A percentile compares a stretch with the other conserved stretches of the same genome.
phyloP scores from a whole-genome alignment of 2,797 vertebrate genomes.

The Artibeus jamaicensis region DNA sequence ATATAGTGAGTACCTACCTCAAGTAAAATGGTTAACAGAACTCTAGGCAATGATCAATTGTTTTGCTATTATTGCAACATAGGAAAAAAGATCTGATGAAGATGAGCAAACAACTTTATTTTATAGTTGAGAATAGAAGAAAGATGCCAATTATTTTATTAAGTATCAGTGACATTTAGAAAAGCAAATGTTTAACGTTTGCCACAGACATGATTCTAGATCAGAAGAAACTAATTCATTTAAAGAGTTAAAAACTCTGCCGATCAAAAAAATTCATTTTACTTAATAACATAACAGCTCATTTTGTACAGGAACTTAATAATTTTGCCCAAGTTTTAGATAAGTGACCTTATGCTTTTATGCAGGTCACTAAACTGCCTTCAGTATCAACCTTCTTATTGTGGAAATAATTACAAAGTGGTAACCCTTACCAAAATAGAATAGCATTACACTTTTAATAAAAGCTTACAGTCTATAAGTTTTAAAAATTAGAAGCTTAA shows the following conservation, averaged over 20 bases:
- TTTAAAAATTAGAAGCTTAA: background rate
- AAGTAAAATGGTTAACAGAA: background rate
- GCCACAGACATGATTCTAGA: background rate
- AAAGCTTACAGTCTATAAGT: background rate
- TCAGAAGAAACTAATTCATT: background rate
- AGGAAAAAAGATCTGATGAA: background rate
- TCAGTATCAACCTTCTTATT: background rate
- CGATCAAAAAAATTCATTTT: constrained; percentile 32
- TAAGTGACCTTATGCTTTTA: background rate
- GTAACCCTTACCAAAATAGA: background rate
- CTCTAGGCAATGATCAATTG: background rate
- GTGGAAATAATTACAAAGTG: background rate
- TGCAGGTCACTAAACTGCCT: background rate
- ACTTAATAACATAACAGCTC: background rate
- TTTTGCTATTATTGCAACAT: background rate
- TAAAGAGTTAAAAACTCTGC: constrained; percentile 1
- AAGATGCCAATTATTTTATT: background rate
- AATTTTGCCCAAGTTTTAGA: background rate
- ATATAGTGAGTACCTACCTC: background rate
- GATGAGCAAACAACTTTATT: background rate
- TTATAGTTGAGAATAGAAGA: background rate
- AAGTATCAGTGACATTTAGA: constrained; percentile 6
- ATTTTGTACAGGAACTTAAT: background rate
- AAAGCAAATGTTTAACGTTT: constrained; percentile 17
- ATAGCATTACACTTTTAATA: background rate